phyloP scores from a whole-genome alignment of 2,888 invertebrate species.

The Trachelus tabidus region DNA sequence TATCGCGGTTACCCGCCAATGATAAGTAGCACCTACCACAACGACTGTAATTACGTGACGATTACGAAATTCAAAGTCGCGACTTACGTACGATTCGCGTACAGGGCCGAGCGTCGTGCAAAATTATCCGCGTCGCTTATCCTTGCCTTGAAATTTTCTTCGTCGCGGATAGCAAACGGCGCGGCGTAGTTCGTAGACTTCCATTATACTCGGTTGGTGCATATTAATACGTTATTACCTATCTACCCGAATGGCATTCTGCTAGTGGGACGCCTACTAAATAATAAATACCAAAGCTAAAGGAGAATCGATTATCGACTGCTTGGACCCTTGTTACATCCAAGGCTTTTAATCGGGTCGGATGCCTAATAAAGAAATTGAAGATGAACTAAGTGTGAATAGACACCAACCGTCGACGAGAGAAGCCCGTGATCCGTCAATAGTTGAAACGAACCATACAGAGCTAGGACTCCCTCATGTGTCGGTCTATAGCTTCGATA shows the following conservation, averaged over 20 bases:
- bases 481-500: constrained; percentile 27
- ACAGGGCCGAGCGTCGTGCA: background rate
- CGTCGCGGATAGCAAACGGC: background rate
- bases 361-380: background rate
- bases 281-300: background rate
- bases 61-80: background rate
- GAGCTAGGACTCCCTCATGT: background rate
- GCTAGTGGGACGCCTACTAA: background rate
- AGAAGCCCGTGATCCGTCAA: background rate
- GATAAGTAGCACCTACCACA: background rate
- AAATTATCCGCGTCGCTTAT: background rate
- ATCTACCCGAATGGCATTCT: background rate
- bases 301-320: background rate
- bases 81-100: background rate
- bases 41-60: background rate
- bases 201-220: background rate
- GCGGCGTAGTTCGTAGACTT: background rate
- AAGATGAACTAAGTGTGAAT: background rate
- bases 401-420: background rate
- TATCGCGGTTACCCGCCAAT: background rate
- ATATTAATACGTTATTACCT: background rate
- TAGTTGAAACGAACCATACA: background rate
- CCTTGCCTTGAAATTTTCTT: background rate
- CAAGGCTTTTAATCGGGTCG: background rate
- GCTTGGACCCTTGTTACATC: background rate